Evolutionary conservation across 1,140 invertebrate species (phyloP).

Genomic region (Aphelinus certus): DNA sequence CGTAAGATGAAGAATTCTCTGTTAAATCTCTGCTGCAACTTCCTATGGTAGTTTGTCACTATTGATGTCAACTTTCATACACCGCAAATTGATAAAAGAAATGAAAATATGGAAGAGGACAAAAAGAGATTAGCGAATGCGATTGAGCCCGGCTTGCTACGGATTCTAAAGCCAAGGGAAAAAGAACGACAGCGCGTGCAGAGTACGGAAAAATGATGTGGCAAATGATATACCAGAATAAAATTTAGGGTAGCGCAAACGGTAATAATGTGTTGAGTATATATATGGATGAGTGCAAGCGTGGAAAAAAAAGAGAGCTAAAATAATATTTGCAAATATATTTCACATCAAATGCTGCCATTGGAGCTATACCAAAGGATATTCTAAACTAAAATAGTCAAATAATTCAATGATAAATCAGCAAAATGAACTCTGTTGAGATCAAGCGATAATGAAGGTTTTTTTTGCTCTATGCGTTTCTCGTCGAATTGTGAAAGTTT

Average conservation of each 20-base stretch:
- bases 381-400: constrained; percentile 58
- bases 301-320: constrained; percentile 31
- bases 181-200: not conserved
- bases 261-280: not conserved
- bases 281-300: constrained; percentile 19
- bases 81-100: not conserved
- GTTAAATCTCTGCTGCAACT: no score
- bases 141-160: not conserved
- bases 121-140: not conserved
- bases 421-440: not conserved
- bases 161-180: constrained; percentile 26
- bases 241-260: constrained; percentile 16
- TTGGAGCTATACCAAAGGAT: constrained; percentile 61
- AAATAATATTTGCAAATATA: constrained; percentile 52
- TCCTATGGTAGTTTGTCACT: no score
- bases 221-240: constrained; percentile 2
- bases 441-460: constrained; percentile 33
- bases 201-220: constrained; percentile 26
- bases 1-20: no score
- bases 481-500: constrained; percentile 26
- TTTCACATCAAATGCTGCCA: constrained; percentile 60
- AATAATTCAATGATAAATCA: constrained; percentile 35
- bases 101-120: not conserved
- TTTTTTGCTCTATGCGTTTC: constrained; percentile 31
- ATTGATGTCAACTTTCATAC: no score